Conservation (phyloP, 2,888 invertebrate species). For the Meiosimyza decipiens region DNA sequence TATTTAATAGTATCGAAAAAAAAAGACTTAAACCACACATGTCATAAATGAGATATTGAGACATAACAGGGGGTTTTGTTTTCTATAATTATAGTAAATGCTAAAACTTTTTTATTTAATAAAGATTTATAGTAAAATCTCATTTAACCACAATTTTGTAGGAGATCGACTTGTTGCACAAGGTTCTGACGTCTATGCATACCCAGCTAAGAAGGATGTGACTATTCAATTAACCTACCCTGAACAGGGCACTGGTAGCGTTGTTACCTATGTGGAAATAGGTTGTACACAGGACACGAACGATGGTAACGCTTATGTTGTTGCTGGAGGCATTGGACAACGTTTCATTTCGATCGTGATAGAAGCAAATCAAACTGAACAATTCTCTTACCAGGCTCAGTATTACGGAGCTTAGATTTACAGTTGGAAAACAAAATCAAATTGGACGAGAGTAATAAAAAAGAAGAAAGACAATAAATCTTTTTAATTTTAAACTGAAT, state of each 20-base stretch:
- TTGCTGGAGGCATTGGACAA: constrained; percentile 63
- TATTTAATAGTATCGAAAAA: no score
- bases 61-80: no score
- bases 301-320: constrained; percentile 62
- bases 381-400: constrained; percentile 58
- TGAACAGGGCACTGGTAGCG: constrained; percentile 53
- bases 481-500: no score
- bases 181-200: constrained; percentile 53
- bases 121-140: background rate
- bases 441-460: no score
- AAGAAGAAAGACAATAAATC: no score
- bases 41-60: no score
- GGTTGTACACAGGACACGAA: constrained; percentile 55
- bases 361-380: constrained; percentile 58
- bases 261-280: constrained; percentile 59
- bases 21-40: no score
- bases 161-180: constrained; percentile 60
- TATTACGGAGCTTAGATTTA: constrained; percentile 51
- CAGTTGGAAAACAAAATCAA: no score
- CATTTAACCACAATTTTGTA: constrained; percentile 42
- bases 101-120: no score
- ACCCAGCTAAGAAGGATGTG: constrained; percentile 56
- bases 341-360: constrained; percentile 59
- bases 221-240: constrained; percentile 61
- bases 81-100: no score